Percentiles rank a stretch among this genome's conserved stretches.
phyloP scores from a whole-genome alignment of 2,888 invertebrate species.

The Periphyllus acericola region DNA sequence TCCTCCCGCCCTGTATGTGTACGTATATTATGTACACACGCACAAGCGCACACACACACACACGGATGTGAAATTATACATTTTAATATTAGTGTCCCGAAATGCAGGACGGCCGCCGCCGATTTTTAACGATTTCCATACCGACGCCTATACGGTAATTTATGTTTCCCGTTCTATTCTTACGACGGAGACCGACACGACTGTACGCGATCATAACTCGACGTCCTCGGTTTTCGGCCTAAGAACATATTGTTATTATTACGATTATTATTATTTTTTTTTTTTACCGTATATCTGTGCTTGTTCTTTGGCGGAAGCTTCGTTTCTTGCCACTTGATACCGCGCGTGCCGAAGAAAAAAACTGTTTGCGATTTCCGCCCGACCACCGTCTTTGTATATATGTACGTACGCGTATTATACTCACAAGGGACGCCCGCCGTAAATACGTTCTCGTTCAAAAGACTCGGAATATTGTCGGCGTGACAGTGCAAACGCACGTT shows the following conservation, averaged over 20 bases:
- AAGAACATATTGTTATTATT: not conserved
- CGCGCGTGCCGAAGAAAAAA: not conserved
- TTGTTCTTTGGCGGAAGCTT: not conserved
- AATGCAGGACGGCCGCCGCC: conserved; percentile 8
- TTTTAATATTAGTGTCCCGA: conserved; percentile 12
- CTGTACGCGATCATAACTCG: conserved; percentile 8
- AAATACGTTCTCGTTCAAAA: not conserved
- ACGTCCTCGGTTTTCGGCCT: not conserved
- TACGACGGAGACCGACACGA: not conserved
- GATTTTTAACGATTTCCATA: conserved; percentile 57
- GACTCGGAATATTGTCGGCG: no score
- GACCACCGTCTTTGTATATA: not conserved
- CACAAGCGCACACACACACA: not conserved
- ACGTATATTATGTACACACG: not conserved
- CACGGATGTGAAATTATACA: not conserved
- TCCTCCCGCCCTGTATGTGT: not conserved
- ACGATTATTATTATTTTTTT: not conserved
- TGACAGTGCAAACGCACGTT: no score
- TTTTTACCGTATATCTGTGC: not conserved
- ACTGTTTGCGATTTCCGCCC: not conserved
- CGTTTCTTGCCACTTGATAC: not conserved
- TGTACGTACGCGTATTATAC: no score
- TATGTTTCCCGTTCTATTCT: conserved; percentile 62
- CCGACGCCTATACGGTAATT: conserved; percentile 48
- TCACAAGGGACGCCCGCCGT: no score